Evolutionary conservation across 2,797 vertebrate species (phyloP).

Genomic region (Picus viridis): DNA sequence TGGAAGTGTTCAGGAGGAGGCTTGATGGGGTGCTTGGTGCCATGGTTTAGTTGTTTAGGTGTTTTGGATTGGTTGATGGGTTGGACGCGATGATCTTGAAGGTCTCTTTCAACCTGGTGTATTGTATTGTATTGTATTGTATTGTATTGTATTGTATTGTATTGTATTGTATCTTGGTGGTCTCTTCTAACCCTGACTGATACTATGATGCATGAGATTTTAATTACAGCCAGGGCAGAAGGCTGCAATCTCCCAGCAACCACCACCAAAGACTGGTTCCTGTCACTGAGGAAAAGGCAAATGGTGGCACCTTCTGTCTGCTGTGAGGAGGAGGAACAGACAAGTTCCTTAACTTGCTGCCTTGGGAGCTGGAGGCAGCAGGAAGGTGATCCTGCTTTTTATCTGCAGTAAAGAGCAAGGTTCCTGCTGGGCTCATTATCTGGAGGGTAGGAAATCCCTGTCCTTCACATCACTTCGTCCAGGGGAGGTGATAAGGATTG

Average conservation of each 20-base stretch:
- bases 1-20: no score
- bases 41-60: no score
- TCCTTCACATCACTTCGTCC: not conserved
- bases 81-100: no score
- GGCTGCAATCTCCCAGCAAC: not conserved
- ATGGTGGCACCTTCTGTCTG: not conserved
- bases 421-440: not conserved
- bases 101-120: no score
- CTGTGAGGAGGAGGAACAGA: accelerated
- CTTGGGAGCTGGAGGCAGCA: not conserved
- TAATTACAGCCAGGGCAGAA: no score
- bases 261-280: accelerated
- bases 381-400: not conserved
- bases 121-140: no score
- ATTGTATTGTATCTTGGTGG: no score
- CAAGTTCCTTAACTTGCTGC: not conserved
- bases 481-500: not conserved
- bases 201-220: not conserved
- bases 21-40: no score
- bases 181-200: no score
- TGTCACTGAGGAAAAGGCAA: not conserved
- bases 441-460: not conserved
- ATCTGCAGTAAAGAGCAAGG: not conserved
- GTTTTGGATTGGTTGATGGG: no score
- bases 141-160: no score